phyloP scores from a whole-genome alignment of 2,888 invertebrate genomes.

The Lydus trimaculatus region DNA sequence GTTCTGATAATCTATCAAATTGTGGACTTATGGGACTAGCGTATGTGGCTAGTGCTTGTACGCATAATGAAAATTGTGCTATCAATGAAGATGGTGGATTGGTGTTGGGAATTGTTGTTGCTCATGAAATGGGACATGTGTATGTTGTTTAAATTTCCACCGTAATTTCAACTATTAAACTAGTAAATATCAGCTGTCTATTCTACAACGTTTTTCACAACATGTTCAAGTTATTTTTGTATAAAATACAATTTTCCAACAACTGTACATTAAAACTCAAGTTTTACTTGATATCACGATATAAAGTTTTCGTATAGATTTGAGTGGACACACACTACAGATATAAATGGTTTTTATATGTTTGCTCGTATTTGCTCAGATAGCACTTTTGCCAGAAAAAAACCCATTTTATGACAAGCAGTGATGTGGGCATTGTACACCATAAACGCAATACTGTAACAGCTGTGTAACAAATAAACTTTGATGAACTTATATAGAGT shows the following conservation, averaged over 20 bases:
- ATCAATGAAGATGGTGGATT: slow-evolving; percentile 75
- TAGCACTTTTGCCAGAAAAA: background rate
- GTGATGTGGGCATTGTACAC: background rate
- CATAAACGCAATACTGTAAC: background rate
- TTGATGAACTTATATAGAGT: background rate
- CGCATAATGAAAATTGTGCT: slow-evolving; percentile 68
- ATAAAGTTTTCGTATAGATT: too few species aligned
- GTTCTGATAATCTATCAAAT: slow-evolving; percentile 60
- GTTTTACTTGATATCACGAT: too few species aligned
- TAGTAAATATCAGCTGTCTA: background rate
- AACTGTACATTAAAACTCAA: too few species aligned
- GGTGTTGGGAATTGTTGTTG: slow-evolving; percentile 68
- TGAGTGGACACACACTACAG: background rate
- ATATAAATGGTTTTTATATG: background rate
- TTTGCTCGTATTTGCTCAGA: background rate
- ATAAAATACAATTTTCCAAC: too few species aligned
- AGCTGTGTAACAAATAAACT: slow-evolving; percentile 4
- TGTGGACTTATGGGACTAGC: slow-evolving; percentile 71
- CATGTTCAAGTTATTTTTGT: too few species aligned
- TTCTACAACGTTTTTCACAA: background rate
- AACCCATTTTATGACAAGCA: background rate
- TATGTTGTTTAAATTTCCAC: slow-evolving; percentile 56
- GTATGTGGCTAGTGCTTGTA: slow-evolving; percentile 72
- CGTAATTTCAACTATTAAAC: background rate
- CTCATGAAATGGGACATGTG: slow-evolving; percentile 77